Evolutionary conservation across 2,113 vertebrate species (phyloP), one percentile per base, ranked within the genome.

Genomic region (Platichthys stellatus): DNA sequence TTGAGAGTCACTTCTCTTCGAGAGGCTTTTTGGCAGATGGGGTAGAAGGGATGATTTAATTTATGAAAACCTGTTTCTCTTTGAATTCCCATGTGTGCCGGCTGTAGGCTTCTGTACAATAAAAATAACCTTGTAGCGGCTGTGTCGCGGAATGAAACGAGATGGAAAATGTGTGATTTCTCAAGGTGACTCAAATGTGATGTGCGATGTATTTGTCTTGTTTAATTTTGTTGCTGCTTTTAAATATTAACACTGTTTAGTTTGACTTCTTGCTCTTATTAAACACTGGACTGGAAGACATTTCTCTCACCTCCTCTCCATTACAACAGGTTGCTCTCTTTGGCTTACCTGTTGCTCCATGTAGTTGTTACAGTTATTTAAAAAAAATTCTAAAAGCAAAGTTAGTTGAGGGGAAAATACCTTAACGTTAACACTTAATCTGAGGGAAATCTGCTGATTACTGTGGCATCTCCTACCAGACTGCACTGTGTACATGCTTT

Each of bases 241-340:
- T 59, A 40, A 4, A 53, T 23, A 20, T 70, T 53, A 17, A 5
- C 17, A 17, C 17, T 12, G 0, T 54, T 24, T 59, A 47, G 15
- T 71, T 56, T 57, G 18, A 54, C 38, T 58, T 62, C 18, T 10
- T 23, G 7, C 47, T 15, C 5, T 57, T 7, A 28, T 21, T 31
- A 54, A 8, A 17, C 21, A 26, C 26, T 14, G 3, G 43, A 45
- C 43, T 45, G 43, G 43, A 4, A 15, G 43, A 45, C 13, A 3
- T 45, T 45, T 45, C 43, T 45, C 43, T 45, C 43, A 45, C n/a
- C 31, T 31, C 40, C 74, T 84, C 74, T 60, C 68, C 72, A 76
- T 78, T 72, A 74, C 78, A 81, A 78, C 81, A 69, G 67, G 67
- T 60, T 26, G 45, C n/a, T 57, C 20, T 14, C 47, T 69, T 68